Base-by-base conservation (phyloP, 2,797 vertebrate genomes). In the Sebastes trivittatus region DNA sequence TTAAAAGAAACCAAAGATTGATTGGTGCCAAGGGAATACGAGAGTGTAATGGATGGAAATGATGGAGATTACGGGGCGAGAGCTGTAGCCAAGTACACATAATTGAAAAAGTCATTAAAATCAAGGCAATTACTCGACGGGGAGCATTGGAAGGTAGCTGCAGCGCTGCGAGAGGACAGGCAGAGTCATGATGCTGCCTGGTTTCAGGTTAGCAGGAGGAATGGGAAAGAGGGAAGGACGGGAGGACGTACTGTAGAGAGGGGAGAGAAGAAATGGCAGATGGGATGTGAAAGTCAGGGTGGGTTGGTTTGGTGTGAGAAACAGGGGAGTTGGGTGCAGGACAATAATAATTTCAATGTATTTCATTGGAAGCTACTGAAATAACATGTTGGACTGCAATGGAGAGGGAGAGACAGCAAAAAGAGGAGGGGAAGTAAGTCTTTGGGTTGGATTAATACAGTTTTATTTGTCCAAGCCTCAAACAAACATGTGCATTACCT, bases 101-200 rank as follows among this genome's bases (percentile, higher is more conserved):
- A 83, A 88, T 87, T 91, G 83, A 85, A 93, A 90, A 86, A 80
- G 87, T 80, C 80, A 88, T 92, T 94, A 87, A 90, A 90, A 89
- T 86, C 63, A 78, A 77, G 78, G 75, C 82, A 84, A 82, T 92
- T 87, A 87, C 79, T 89, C 70, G 67, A 88, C 20, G 59, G 74
- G 83, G 72, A 83, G 67, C 13, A 2, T 61, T 82, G 49, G 30
- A 78, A 85, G 81, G 81, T 80, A 83, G 81, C 72, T 75, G 58
- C 38, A 42, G 36, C 5, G 20, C 66, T 73, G 25, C 55, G 66
- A 25, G 34, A 60, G 55, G 58, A 60, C 49, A 72, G 42, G 27
- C 36, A 1, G 8, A 32, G 54, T 6, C 13, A 13, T 58, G 34
- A 30, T 64, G 46, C 23, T 72, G 75, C 14, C 30, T 58, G 30